These are phyloP conservation scores for Erpetoichthys calabaricus DNA, from an alignment of 2,797 vertebrate species.

Conservation along the genomic window DNA sequence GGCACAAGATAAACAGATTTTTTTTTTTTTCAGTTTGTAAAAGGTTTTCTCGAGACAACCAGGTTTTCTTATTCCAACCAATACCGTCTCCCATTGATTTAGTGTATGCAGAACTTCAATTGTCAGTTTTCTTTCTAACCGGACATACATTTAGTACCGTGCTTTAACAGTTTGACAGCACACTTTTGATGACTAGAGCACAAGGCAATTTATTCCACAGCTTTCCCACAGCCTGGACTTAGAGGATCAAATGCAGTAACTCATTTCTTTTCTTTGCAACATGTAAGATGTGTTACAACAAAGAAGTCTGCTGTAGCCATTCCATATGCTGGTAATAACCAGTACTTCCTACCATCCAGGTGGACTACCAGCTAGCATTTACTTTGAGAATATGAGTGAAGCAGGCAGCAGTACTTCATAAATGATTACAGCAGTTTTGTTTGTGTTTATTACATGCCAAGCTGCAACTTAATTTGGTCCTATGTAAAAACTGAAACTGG, in stretches of 20 bases:
- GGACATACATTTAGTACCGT: constrained; percentile 57
- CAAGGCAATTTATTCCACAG: constrained; percentile 70
- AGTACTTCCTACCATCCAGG: constrained; percentile 30
- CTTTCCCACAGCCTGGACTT: constrained; percentile 62
- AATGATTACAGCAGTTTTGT: constrained; percentile 50
- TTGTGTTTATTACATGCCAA: constrained; percentile 53
- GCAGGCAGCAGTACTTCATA: constrained; percentile 49
- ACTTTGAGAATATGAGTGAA: constrained; percentile 47
- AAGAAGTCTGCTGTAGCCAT: constrained; percentile 41
- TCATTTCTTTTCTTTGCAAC: constrained; percentile 11
- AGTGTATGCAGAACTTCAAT: constrained; percentile 61
- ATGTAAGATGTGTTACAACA: constrained; percentile 36
- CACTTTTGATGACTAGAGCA: constrained; percentile 60
- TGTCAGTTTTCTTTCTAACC: constrained; percentile 48
- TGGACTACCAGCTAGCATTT: constrained; percentile 40
- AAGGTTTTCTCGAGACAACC: constrained; percentile 87
- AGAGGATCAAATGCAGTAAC: constrained; percentile 55
- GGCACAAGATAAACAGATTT: constrained; percentile 86
- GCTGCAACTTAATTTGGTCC: constrained; percentile 85
- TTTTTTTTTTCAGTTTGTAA: constrained; percentile 38
- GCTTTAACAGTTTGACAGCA: constrained; percentile 58
- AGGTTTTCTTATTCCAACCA: constrained; percentile 85
- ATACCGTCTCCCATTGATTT: constrained; percentile 74
- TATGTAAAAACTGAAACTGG: constrained; percentile 60
- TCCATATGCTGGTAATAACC: constrained; percentile 42